phyloP scores from a whole-genome alignment of 2,113 vertebrate genomes.

The rabbit (Oryctolagus cuniculus) region DNA sequence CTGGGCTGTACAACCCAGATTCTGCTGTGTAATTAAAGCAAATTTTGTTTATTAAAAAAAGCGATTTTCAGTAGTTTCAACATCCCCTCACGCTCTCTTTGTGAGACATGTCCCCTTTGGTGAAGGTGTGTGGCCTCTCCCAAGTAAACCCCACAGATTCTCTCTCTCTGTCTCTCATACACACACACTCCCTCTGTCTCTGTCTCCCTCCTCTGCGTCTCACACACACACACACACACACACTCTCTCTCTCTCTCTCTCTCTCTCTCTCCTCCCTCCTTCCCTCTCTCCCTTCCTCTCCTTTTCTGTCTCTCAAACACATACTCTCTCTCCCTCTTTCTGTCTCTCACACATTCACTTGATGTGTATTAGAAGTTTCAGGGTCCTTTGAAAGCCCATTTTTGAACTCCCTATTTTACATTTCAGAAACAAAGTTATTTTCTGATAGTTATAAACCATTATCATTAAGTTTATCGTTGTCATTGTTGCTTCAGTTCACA shows the following conservation, averaged over 20 bases:
- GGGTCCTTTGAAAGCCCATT: slow-evolving; percentile 3
- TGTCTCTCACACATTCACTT: neutral
- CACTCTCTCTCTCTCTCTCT: no score
- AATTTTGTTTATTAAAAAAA: neutral
- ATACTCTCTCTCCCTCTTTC: neutral
- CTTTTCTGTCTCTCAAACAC: neutral
- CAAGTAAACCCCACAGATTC: neutral
- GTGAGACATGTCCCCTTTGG: neutral
- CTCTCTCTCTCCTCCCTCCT: neutral
- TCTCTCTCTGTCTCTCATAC: neutral
- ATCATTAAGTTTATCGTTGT: neutral
- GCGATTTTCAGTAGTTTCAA: neutral
- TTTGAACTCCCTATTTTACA: slow-evolving; percentile 46
- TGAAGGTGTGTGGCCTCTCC: neutral
- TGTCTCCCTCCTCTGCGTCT: neutral
- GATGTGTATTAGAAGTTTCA: neutral
- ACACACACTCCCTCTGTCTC: neutral
- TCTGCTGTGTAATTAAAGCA: neutral
- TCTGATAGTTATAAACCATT: neutral
- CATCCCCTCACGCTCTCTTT: neutral
- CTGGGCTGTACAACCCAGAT: neutral
- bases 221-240: no score
- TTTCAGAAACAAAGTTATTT: neutral
- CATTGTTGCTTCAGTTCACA: neutral
- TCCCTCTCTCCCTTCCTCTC: no score